Evolutionary conservation across 2,797 vertebrate species (phyloP).

Genomic region (Pagetopsis macropterus): DNA sequence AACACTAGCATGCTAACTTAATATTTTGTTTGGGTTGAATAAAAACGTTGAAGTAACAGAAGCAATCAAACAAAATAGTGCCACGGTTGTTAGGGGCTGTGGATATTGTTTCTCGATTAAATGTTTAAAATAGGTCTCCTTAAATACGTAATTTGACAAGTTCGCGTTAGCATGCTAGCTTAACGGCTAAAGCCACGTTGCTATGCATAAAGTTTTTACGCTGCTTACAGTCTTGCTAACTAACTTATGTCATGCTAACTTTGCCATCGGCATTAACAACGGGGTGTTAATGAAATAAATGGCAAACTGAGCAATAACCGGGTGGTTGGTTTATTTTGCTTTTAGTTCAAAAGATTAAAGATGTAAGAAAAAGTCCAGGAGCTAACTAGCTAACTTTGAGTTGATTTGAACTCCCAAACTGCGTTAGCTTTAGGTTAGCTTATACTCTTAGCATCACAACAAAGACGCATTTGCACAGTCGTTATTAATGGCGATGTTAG

Average conservation of each 20-base stretch:
- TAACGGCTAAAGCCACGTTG: slow-evolving; percentile 51
- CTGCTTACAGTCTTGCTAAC: background rate
- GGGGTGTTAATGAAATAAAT: background rate
- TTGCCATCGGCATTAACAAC: background rate
- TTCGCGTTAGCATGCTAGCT: slow-evolving; percentile 30
- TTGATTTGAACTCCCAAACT: background rate
- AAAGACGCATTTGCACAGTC: background rate
- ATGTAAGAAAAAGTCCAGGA: no score
- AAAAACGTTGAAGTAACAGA: background rate
- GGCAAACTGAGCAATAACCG: fast-evolving
- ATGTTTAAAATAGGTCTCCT: fast-evolving
- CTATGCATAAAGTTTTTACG: slow-evolving; percentile 48
- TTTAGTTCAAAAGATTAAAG: background rate
- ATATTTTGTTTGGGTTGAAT: background rate
- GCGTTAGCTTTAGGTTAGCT: background rate
- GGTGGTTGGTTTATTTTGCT: fast-evolving
- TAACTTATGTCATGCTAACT: slow-evolving; percentile 1
- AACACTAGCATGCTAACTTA: slow-evolving; percentile 38
- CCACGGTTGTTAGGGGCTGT: background rate
- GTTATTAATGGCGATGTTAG: background rate
- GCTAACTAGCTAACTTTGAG: slow-evolving; percentile 12
- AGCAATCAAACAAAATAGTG: fast-evolving
- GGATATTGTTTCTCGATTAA: background rate
- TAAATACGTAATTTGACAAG: background rate
- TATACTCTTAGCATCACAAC: background rate